Percentiles rank a stretch among this genome's conserved stretches.
Conservation (phyloP, 2,113 vertebrate species). For the Pluvialis apricaria region DNA sequence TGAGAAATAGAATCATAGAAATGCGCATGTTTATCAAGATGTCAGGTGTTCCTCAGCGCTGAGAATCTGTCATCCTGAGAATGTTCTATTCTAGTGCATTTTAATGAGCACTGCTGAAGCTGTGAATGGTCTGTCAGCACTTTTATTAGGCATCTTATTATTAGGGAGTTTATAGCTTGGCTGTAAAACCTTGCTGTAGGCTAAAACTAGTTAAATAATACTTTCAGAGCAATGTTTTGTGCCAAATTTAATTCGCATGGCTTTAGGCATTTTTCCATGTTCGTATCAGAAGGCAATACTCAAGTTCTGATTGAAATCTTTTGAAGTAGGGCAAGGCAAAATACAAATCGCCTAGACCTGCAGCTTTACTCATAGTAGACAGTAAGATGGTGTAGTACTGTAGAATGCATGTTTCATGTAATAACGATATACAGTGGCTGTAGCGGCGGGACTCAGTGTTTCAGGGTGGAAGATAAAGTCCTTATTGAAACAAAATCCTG, state of each 20-base stretch:
- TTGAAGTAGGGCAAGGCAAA: not conserved
- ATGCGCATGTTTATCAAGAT: not conserved
- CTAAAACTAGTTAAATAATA: conserved; percentile 50
- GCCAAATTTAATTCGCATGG: conserved; percentile 19
- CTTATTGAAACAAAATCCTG: not conserved
- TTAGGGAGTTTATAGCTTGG: conserved; percentile 36
- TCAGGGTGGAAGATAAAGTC: not conserved
- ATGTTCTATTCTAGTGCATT: conserved; percentile 13
- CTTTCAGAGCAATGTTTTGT: conserved; percentile 37
- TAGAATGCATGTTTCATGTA: not conserved
- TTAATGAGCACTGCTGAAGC: conserved; percentile 19
- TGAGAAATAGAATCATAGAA: not conserved
- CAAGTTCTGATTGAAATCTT: conserved; percentile 9
- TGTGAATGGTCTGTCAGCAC: conserved; percentile 39
- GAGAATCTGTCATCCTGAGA: conserved; percentile 6
- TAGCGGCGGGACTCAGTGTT: not conserved
- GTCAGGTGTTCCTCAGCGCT: not conserved
- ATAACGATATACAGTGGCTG: not conserved
- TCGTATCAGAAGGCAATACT: not conserved
- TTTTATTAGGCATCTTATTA: conserved; percentile 52
- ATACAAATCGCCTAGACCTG: not conserved
- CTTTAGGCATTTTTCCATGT: conserved; percentile 6
- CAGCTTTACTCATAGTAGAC: not conserved
- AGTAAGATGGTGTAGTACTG: not conserved
- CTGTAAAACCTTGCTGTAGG: conserved; percentile 52